These are phyloP conservation scores for Meda fulgida DNA, from an alignment of 2,797 vertebrate genomes.

Conservation along the genomic window DNA sequence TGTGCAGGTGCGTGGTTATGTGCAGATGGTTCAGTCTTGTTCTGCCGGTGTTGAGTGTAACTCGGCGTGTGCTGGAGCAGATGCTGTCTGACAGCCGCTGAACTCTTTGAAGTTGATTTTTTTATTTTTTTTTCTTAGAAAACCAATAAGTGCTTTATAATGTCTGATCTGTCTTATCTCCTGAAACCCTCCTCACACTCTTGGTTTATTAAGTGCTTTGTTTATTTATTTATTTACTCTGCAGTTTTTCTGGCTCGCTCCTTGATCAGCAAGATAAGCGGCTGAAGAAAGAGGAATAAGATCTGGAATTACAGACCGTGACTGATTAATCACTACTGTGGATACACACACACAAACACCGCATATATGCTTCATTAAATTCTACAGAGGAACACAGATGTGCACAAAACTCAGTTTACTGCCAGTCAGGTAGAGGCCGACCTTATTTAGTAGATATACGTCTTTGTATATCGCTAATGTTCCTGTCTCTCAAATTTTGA, in stretches of 20 bases:
- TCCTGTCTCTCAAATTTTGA: conserved; percentile 25
- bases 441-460: background rate
- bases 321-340: conserved; percentile 80
- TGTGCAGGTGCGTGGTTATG: conserved; percentile 66
- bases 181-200: conserved; percentile 69
- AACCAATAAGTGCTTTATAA: conserved; percentile 80
- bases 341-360: conserved; percentile 52
- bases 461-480: background rate
- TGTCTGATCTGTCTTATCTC: conserved; percentile 79
- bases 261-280: conserved; percentile 81
- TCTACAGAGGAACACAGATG: conserved; percentile 2
- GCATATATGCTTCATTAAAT: background rate
- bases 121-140: conserved; percentile 73
- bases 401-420: conserved; percentile 2
- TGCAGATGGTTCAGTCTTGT: conserved; percentile 61
- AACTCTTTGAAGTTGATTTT: conserved; percentile 72
- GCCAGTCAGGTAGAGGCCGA: conserved; percentile 6
- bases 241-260: conserved; percentile 59
- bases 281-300: conserved; percentile 79
- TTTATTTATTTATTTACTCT: conserved; percentile 71
- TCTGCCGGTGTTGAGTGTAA: conserved; percentile 70
- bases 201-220: conserved; percentile 53
- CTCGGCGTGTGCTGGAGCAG: conserved; percentile 63
- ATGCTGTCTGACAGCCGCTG: conserved; percentile 35
- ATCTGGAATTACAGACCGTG: conserved; percentile 81